phyloP scores from a whole-genome alignment of 2,888 invertebrate species.

The Noctua fimbriata region DNA sequence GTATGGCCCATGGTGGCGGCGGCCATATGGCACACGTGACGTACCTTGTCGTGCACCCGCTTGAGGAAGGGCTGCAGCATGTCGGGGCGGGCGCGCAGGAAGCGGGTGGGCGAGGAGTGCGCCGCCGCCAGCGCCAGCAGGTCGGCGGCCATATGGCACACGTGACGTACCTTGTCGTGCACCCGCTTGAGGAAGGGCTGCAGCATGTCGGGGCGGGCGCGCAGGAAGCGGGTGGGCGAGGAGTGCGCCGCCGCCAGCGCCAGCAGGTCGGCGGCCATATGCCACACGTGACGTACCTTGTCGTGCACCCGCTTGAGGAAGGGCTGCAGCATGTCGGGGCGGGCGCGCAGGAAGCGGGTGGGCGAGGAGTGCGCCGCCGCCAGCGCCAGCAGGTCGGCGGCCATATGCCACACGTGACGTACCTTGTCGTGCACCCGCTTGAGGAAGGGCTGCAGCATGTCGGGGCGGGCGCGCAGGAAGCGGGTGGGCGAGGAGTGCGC shows the following conservation, averaged over 20 bases:
- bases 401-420: no score
- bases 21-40: no score
- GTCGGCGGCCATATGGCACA: no score
- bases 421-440: constrained; percentile 96
- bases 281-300: no score
- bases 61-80: constrained; percentile 97
- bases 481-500: constrained; percentile 96
- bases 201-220: constrained; percentile 96
- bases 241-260: constrained; percentile 98
- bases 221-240: constrained; percentile 96
- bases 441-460: constrained; percentile 96
- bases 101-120: no score
- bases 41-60: constrained; percentile 95
- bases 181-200: constrained; percentile 97
- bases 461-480: constrained; percentile 97
- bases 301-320: constrained; percentile 96
- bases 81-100: constrained; percentile 92
- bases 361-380: constrained; percentile 97
- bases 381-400: constrained; percentile 98
- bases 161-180: constrained; percentile 94
- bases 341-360: constrained; percentile 96
- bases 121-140: no score
- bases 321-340: constrained; percentile 96
- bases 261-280: constrained; percentile 98
- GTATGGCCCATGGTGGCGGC: background rate